Evolutionary conservation across 2,888 invertebrate species (phyloP).

Genomic region (Galerucella calmariensis): DNA sequence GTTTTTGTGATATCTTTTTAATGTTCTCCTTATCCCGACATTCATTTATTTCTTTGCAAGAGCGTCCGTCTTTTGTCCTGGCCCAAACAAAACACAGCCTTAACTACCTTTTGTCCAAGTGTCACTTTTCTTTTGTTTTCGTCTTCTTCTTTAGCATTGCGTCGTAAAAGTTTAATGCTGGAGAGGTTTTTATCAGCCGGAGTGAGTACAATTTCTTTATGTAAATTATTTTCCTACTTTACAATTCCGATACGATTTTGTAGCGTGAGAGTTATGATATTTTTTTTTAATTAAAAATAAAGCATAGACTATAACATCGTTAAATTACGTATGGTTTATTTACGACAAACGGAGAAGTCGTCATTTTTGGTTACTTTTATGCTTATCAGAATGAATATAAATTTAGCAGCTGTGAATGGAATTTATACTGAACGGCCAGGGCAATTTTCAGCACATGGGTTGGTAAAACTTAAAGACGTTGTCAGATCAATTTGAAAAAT

Average conservation of each 20-base stretch:
- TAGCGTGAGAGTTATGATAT: background rate
- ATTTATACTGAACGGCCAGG: too few species aligned
- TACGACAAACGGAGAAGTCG: too few species aligned
- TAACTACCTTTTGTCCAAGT: constrained; percentile 67
- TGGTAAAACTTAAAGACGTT: too few species aligned
- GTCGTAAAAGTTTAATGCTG: constrained; percentile 62
- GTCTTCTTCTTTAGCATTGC: constrained; percentile 49
- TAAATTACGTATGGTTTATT: too few species aligned
- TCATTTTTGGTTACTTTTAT: too few species aligned
- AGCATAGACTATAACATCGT: background rate
- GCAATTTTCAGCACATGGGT: too few species aligned
- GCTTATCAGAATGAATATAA: too few species aligned
- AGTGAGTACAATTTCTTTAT: constrained; percentile 48
- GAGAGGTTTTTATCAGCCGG: constrained; percentile 56
- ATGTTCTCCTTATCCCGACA: constrained; percentile 62
- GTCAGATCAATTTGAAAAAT: too few species aligned
- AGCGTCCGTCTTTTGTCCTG: constrained; percentile 63
- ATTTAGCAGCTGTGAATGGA: too few species aligned
- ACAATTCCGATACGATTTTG: constrained; percentile 36
- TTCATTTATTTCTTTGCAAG: constrained; percentile 65
- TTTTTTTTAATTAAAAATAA: background rate
- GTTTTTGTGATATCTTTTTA: constrained; percentile 67
- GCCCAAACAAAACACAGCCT: constrained; percentile 64
- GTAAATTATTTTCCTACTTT: constrained; percentile 43
- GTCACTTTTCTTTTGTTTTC: constrained; percentile 66